Evolutionary conservation across 2,797 vertebrate genomes (phyloP), one percentile per base, ranked within the genome.

Genomic region (Bradypodion ventrale): DNA sequence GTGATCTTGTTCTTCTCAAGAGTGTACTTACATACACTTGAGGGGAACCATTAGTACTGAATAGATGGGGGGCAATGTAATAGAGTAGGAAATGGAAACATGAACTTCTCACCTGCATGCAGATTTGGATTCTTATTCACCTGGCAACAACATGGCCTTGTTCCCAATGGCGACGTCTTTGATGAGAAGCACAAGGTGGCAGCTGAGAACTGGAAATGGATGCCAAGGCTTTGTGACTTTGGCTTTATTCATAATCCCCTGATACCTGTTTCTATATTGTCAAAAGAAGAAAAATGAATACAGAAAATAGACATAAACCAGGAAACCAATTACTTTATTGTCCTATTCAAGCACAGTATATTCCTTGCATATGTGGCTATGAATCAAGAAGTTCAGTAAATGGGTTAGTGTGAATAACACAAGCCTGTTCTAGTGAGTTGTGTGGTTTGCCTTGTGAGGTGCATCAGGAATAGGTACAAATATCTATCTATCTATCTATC

Each of bases 391-490:
- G 75, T 23, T 56, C 19, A 75, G 59, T 12, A 60, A 46, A 42
- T 46, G 37, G 37, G 23, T 40, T 56, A 27, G 1, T n/a, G 15
- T 37, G 29, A 87, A 10, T 78, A 5, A 79, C 76, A 73, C 56
- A 35, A 5, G 32, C 78, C 52, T 15, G 56, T 49, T 52, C 79
- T 35, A 68, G 16, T 68, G 16, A 32, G 37, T 42, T 83, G 7
- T 78, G 10, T 3, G 0, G 75, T 78, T 75, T 32, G 76, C 25
- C 73, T 59, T 49, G 21, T 10, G 27, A 19, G 1, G 44, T 32
- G 12, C 3, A 0, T 84, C 75, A 79, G 78, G 65, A 72, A 73
- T 75, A 83, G 69, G 82, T 75, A 84, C 69, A 86, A 84, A 66
- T 59, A 37, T 66, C n/a, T n/a, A n/a, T n/a, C n/a, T n/a, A n/a